phyloP scores from a whole-genome alignment of 2,113 vertebrate genomes.

The Phaethon lepturus region DNA sequence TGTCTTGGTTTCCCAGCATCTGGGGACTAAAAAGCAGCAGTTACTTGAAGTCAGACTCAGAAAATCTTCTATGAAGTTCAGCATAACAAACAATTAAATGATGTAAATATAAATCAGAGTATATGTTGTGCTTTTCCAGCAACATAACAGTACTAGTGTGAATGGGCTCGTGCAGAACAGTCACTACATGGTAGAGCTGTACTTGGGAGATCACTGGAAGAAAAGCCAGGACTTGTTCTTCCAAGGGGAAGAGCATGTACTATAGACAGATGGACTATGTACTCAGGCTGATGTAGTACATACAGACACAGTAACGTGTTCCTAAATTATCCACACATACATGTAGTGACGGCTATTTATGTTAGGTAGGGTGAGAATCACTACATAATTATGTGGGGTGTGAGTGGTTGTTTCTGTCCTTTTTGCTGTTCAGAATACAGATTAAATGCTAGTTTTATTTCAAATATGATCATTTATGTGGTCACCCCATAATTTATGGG shows the following conservation, averaged over 20 bases:
- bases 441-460: not conserved
- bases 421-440: not conserved
- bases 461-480: not conserved
- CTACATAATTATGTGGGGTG: rapidly evolving
- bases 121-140: not conserved
- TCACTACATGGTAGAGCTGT: not conserved
- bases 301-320: rapidly evolving
- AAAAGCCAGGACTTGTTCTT: not conserved
- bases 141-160: not conserved
- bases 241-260: not conserved
- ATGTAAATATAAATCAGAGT: not conserved
- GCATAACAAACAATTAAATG: not conserved
- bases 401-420: not conserved
- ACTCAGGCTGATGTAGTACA: rapidly evolving
- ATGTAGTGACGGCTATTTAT: not conserved
- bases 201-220: not conserved
- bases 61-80: not conserved
- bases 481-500: not conserved
- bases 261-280: rapidly evolving
- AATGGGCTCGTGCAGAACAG: not conserved
- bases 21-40: not conserved
- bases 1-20: not conserved
- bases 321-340: not conserved
- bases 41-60: not conserved
- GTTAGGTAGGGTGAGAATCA: not conserved